Base-by-base conservation (phyloP, 2,113 vertebrate species). In the Macroglossus sobrinus region DNA sequence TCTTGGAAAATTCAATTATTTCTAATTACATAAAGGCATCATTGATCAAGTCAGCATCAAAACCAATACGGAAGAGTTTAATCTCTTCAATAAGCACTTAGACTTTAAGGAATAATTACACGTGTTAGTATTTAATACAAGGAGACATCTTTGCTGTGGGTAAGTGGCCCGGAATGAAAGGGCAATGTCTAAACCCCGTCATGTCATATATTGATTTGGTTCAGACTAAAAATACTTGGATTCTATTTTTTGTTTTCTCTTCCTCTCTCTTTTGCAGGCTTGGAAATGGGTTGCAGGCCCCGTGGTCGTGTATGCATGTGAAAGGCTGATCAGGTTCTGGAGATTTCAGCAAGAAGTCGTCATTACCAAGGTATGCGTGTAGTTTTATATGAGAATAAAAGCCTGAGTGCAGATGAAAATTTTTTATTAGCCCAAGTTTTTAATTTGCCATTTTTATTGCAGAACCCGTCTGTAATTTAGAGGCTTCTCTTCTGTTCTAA, bases 211-310 rank as follows among this genome's bases (percentile, higher is more conserved):
- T 84, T 91, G 87, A 96, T 97, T 96, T 95, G 64, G 82, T 72
- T 72, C 35, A 95, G 91, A 96, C 92, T 79, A 43, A 94, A 98
- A 94, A 76, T 69, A 85, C 82, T 92, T 96, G 85, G 81, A 93
- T 96, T 94, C 64, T 68, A 47, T 79, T 91, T 91, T 88, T 97
- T 76, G 95, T 91, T 96, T 81, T 89, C 81, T 85, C 50, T 16
- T 79, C 87, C 84, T 43, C 85, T 64, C 95, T 97, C 96, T 95
- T 95, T 85, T 97, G 74, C 96, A 99, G 99, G 97, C 98, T 90
- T 99, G 99, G 99, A 99, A 99, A 90, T 99, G 99, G 99, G 82
- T 98, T 97, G 97, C 98, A 91, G 98, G 98, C 89, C 99, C 99
- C 53, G 16, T 98, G 86, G 61, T 98, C 88, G 10, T 99, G 50